phyloP scores from a whole-genome alignment of 2,888 invertebrate species.

The Diaprepes abbreviatus region DNA sequence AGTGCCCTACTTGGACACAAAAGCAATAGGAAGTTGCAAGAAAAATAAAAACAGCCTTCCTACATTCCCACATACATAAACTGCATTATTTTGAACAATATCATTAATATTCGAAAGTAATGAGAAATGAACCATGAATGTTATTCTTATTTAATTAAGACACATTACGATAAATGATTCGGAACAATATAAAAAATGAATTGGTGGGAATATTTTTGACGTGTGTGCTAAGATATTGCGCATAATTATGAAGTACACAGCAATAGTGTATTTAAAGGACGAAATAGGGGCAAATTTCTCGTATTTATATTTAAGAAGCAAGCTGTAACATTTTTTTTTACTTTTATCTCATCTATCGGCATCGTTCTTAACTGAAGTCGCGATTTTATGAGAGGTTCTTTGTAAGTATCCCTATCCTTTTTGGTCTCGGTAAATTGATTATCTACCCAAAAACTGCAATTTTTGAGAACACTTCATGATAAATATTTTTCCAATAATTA shows the following conservation, averaged over 20 bases:
- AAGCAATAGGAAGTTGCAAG: slow-evolving; percentile 36
- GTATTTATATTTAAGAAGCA: no score
- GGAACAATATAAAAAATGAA: slow-evolving; percentile 24
- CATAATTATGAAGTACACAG: neutral
- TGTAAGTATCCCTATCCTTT: no score
- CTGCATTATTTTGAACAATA: slow-evolving; percentile 39
- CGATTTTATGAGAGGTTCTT: no score
- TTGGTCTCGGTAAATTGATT: no score
- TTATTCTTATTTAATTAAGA: slow-evolving; percentile 20
- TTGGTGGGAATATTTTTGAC: slow-evolving; percentile 26
- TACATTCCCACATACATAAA: slow-evolving; percentile 31
- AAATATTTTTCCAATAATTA: no score
- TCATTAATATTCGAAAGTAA: slow-evolving; percentile 52
- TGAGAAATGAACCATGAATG: slow-evolving; percentile 53
- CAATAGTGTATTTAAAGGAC: no score
- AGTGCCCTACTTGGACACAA: slow-evolving; percentile 29
- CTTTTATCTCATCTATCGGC: no score
- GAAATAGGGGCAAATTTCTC: no score
- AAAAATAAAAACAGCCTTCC: slow-evolving; percentile 21
- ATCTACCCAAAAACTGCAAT: no score
- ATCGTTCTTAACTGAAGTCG: no score
- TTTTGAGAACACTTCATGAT: no score
- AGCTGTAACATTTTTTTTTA: no score
- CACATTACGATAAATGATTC: slow-evolving; percentile 36
- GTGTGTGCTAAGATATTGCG: slow-evolving; percentile 5